A percentile compares a stretch with the other conserved stretches of the same genome.
phyloP scores from a whole-genome alignment of 1,140 invertebrate species.

The Hyposmocoma kahamanoa region DNA sequence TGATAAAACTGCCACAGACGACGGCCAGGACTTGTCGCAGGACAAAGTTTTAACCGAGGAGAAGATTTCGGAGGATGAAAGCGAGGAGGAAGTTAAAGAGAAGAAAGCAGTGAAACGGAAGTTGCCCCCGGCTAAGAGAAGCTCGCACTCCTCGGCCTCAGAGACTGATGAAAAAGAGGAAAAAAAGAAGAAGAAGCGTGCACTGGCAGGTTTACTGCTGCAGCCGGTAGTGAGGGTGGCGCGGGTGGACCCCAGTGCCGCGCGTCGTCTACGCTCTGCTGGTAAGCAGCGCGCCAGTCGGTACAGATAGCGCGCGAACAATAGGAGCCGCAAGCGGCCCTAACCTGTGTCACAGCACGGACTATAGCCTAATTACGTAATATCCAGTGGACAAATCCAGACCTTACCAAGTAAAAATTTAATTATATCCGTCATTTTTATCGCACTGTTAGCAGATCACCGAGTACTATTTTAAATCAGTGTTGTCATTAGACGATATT shows the following conservation, averaged over 20 bases:
- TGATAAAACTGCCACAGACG: slow-evolving; percentile 29
- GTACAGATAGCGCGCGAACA: background rate
- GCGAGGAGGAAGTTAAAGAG: slow-evolving; percentile 21
- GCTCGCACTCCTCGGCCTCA: slow-evolving; percentile 27
- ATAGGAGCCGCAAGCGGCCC: too few relatives aligned
- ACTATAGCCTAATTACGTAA: background rate
- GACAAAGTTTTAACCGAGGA: too few relatives aligned
- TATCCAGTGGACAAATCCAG: background rate
- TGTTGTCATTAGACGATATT: too few relatives aligned
- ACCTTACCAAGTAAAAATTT: too few relatives aligned
- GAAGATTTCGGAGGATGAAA: too few relatives aligned
- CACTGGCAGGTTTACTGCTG: slow-evolving; percentile 9
- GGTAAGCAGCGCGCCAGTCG: background rate
- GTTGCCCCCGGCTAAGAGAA: slow-evolving; percentile 6
- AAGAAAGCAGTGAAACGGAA: slow-evolving; percentile 18
- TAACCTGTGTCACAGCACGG: too few relatives aligned
- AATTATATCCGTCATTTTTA: too few relatives aligned
- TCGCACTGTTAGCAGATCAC: too few relatives aligned
- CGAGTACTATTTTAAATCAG: too few relatives aligned
- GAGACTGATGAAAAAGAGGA: slow-evolving; percentile 42
- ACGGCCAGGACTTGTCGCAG: too few relatives aligned
- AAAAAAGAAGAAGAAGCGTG: slow-evolving; percentile 29
- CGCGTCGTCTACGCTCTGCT: slow-evolving; percentile 29
- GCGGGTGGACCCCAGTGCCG: slow-evolving; percentile 15
- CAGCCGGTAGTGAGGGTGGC: slow-evolving; percentile 11